Conservation (phyloP, 2,113 vertebrate genomes). For the Saguinus imperator region DNA sequence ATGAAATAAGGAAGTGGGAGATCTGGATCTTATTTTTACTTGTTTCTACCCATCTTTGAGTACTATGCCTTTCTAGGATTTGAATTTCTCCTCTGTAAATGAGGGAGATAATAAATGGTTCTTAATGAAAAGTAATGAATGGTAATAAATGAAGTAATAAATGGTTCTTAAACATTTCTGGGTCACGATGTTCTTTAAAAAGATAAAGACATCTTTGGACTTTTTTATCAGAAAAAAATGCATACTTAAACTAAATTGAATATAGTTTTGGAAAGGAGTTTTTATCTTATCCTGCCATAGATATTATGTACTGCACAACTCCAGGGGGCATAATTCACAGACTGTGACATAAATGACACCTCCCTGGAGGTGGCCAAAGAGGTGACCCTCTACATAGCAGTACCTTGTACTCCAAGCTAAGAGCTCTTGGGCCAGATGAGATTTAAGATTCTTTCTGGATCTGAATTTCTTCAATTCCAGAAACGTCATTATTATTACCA, state of each 20-base stretch:
- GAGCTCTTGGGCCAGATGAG: not conserved
- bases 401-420: conserved; percentile 7
- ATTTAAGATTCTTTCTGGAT: not conserved
- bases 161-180: not conserved
- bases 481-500: not conserved
- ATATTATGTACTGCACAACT: not conserved
- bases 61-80: not conserved
- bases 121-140: not conserved
- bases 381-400: not conserved
- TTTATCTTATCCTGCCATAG: not conserved
- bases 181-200: not conserved
- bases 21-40: not conserved
- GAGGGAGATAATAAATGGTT: not conserved
- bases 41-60: not conserved
- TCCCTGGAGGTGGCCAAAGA: not conserved
- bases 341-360: not conserved
- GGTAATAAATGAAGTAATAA: not conserved
- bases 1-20: not conserved
- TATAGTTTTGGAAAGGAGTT: not conserved
- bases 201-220: not conserved
- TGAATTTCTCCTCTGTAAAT: conserved; percentile 32
- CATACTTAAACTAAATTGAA: not conserved
- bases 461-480: not conserved
- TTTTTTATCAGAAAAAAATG: not conserved
- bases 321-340: not conserved